Evolutionary conservation across 2,888 invertebrate genomes (phyloP).

Genomic region (Unio delphinus): DNA sequence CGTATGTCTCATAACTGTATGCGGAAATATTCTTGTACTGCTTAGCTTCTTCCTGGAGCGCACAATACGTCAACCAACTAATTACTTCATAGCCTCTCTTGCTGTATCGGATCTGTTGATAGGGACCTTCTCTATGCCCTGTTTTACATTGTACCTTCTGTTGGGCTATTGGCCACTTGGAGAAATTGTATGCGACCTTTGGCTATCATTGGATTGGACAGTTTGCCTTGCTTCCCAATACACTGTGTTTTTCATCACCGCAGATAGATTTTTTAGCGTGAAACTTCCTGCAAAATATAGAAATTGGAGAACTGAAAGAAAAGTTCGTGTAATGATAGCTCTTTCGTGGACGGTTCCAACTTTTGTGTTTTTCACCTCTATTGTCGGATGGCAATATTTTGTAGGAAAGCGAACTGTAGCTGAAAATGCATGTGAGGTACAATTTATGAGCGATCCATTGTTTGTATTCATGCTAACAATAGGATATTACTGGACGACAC

Average conservation of each 20-base stretch:
- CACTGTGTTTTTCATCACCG: constrained; percentile 97
- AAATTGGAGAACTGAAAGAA: constrained; percentile 94
- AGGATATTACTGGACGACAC: constrained; percentile 97
- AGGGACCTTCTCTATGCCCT: constrained; percentile 98
- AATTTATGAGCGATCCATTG: constrained; percentile 96
- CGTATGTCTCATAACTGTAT: constrained; percentile 92
- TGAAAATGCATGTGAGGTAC: constrained; percentile 93
- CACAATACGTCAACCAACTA: constrained; percentile 93
- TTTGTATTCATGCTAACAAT: constrained; percentile 98
- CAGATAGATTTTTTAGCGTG: constrained; percentile 98
- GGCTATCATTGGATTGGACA: constrained; percentile 99
- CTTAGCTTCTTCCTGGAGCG: constrained; percentile 95
- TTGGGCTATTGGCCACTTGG: constrained; percentile 98
- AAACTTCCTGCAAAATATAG: constrained; percentile 98
- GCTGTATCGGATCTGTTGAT: constrained; percentile 98
- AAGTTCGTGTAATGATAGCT: constrained; percentile 95
- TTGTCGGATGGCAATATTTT: constrained; percentile 99
- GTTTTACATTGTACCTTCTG: constrained; percentile 97
- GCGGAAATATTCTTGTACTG: constrained; percentile 95
- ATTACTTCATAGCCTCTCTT: constrained; percentile 98
- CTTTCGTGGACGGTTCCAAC: constrained; percentile 98
- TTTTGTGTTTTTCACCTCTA: constrained; percentile 95
- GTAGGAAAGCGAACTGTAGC: constrained; percentile 90
- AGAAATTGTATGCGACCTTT: constrained; percentile 94
- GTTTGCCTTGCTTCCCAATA: constrained; percentile 99